Conservation (phyloP, 2,797 vertebrate genomes). For the Erethizon dorsatum region DNA sequence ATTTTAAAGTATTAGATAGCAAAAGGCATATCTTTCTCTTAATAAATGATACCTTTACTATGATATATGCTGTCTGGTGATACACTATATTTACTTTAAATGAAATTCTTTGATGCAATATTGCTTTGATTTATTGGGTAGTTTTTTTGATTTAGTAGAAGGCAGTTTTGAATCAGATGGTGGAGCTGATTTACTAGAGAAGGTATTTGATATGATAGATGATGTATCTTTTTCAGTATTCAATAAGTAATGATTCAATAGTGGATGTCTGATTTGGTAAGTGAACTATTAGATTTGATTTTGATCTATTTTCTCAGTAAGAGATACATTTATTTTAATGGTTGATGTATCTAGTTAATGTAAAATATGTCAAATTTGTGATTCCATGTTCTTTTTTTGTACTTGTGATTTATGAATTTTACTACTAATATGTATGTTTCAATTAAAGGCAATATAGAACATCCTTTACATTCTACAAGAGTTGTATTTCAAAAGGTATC, state of each 20-base stretch:
- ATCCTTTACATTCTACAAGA: conserved; percentile 77
- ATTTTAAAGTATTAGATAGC: conserved; percentile 41
- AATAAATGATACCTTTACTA: conserved; percentile 83
- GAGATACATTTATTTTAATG: conserved; percentile 90
- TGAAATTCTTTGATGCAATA: conserved; percentile 84
- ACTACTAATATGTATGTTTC: conserved; percentile 82
- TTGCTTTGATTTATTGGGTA: conserved; percentile 87
- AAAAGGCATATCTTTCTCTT: conserved; percentile 78
- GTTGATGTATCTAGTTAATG: conserved; percentile 88
- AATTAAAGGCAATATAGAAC: conserved; percentile 86
- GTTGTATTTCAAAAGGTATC: conserved; percentile 65
- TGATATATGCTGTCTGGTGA: conserved; percentile 79
- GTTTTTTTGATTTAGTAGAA: conserved; percentile 88
- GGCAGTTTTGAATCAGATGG: conserved; percentile 86
- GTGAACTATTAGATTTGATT: conserved; percentile 89
- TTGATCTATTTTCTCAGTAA: conserved; percentile 89
- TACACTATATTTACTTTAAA: conserved; percentile 86
- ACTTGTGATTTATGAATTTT: conserved; percentile 88
- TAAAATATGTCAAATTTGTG: conserved; percentile 87
- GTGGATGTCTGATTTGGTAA: conserved; percentile 89
- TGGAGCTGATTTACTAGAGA: conserved; percentile 88
- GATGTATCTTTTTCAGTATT: conserved; percentile 88
- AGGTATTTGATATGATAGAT: conserved; percentile 89
- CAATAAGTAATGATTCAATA: conserved; percentile 89
- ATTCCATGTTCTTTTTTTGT: conserved; percentile 80